Conservation (phyloP, 1,140 invertebrate species). For the Oryctes rhinoceros region DNA sequence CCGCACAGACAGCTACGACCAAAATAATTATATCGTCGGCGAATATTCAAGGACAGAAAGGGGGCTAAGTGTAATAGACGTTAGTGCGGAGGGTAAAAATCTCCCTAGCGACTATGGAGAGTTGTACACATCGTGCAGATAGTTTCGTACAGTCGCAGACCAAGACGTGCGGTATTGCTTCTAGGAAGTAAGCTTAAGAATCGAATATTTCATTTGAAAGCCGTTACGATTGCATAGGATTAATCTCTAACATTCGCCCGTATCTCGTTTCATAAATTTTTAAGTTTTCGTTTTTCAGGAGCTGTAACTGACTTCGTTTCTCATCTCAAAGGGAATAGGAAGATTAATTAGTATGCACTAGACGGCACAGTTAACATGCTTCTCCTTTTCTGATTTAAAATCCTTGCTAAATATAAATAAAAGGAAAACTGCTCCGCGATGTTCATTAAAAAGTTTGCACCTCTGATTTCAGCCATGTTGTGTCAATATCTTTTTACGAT, state of each 20-base stretch:
- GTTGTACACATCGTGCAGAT: conserved; percentile 1
- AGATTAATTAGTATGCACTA: background rate
- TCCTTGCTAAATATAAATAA: background rate
- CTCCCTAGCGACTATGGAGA: conserved; percentile 11
- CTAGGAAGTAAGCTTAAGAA: conserved; percentile 41
- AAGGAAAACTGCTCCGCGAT: background rate
- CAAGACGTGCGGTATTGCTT: conserved; percentile 7
- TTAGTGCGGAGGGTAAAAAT: conserved; percentile 39
- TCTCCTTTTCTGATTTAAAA: too few species aligned
- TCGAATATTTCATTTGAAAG: conserved; percentile 36
- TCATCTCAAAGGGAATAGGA: background rate
- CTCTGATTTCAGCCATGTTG: too few species aligned
- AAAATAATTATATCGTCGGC: conserved; percentile 38
- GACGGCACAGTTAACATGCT: background rate
- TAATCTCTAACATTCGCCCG: background rate
- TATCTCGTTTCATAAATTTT: background rate
- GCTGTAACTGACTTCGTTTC: background rate
- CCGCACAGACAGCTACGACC: conserved; percentile 18
- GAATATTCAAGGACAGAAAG: conserved; percentile 34
- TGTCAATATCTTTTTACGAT: too few species aligned
- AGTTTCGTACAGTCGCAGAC: background rate
- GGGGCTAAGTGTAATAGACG: conserved; percentile 40
- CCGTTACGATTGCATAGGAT: background rate
- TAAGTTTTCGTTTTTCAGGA: background rate
- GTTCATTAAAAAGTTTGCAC: too few species aligned